Percentiles rank a stretch among this genome's conserved stretches.
These are phyloP conservation scores for Arrhamphus sclerolepis DNA, from an alignment of 2,797 vertebrate species.

Conservation along the genomic window DNA sequence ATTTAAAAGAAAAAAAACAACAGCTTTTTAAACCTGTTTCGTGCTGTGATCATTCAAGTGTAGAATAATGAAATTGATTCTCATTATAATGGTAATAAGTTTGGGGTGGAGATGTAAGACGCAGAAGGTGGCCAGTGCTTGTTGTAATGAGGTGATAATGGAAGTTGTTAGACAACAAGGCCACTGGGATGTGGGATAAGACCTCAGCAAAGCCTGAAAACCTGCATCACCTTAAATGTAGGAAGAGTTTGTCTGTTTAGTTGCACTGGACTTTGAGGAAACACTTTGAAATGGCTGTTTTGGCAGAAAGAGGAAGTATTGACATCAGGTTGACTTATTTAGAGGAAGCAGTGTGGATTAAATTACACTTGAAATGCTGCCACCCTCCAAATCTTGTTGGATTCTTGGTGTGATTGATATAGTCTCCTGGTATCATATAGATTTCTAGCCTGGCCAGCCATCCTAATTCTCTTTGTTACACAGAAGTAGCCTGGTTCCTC, in stretches of 20 bases:
- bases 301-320: constrained; percentile 13
- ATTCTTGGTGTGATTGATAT: constrained; percentile 14
- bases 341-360: constrained; percentile 3
- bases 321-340: constrained; percentile 14
- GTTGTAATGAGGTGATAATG: too few relatives aligned
- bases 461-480: too few relatives aligned
- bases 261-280: not conserved
- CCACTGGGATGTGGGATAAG: constrained; percentile 5
- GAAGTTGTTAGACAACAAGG: too few relatives aligned
- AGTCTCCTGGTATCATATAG: constrained; percentile 1
- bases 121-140: too few relatives aligned
- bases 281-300: constrained; percentile 8
- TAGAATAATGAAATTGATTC: constrained; percentile 2
- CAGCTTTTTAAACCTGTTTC: too few relatives aligned
- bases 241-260: constrained; percentile 25
- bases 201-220: constrained; percentile 1
- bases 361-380: constrained; percentile 7
- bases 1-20: too few relatives aligned
- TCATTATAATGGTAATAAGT: not conserved
- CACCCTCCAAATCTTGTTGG: constrained; percentile 4
- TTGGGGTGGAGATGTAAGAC: constrained; percentile 2
- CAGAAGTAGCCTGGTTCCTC: too few relatives aligned
- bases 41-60: constrained; percentile 1
- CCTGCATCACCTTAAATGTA: constrained; percentile 6
- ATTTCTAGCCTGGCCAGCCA: constrained; percentile 8